Evolutionary conservation across 2,797 vertebrate species (phyloP), one percentile per base, ranked within the genome.

Genomic region (Iguana delicatissima): DNA sequence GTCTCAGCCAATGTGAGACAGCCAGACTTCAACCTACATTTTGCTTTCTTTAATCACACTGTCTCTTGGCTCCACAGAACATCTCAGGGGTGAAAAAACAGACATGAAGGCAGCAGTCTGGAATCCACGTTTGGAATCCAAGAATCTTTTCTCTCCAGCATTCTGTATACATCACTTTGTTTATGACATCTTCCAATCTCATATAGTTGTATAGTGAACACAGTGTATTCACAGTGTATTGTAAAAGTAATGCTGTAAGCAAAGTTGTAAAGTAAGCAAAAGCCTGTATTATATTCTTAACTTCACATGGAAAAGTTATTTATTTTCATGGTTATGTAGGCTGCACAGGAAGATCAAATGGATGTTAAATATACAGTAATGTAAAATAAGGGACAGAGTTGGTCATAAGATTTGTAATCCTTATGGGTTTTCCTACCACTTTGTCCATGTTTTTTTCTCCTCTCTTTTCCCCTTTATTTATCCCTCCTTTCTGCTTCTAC

Each of bases 1-100:
- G n/a, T 35, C 64, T 79, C 57, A 59, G 46, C 7, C 88, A 82
- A 9, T 26, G 10, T 87, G 26, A 89, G 82, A 89, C 64, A 6
- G 29, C 88, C 59, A 26, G 64, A 62, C 35, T 86, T 90, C 86
- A 93, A 81, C 50, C 2, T 52, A 85, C 88, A 59, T 38, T 62
- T 84, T 91, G 55, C 52, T 83, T 81, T 80, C 89, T 88, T 81
- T 82, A 72, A 42, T 83, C 77, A 22, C 0, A 1, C 3, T 50
- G 76, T 35, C 76, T 93, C 85, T 38, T 8, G 22, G 73, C 73
- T 84, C 84, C 24, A 46, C 57, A 1, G 0, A 32, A 87, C 20
- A 89, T 2, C 94, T 89, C 91, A 62, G 73, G 86, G 26, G 16
- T 26, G 22, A 67, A 67, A 93, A 94, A 82, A 46, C 76, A 0